phyloP scores from a whole-genome alignment of 2,113 vertebrate genomes.

The Corythornis vintsioides region DNA sequence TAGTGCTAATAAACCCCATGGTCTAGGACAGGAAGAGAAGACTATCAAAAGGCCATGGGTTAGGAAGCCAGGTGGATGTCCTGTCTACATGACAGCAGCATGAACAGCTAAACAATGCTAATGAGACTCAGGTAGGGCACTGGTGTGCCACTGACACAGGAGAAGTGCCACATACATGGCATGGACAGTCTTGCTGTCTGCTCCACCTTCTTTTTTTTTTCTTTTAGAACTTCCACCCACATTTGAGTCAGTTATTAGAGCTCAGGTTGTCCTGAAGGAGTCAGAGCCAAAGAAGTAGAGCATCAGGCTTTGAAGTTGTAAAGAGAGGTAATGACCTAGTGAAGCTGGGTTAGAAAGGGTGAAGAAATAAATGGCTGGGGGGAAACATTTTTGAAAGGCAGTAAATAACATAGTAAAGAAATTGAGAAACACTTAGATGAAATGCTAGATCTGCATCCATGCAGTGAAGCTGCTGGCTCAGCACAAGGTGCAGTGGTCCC shows the following conservation, averaged over 20 bases:
- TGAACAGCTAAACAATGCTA: accelerated
- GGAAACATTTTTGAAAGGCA: neutral
- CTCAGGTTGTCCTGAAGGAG: neutral
- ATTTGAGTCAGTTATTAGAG: neutral
- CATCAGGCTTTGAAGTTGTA: neutral
- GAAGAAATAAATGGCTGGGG: neutral
- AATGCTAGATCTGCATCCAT: neutral
- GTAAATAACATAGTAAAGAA: neutral
- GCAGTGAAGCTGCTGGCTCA: neutral
- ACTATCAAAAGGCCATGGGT: neutral
- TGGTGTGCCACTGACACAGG: neutral
- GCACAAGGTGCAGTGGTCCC: neutral
- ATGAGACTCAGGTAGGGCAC: neutral
- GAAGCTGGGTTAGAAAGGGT: neutral
- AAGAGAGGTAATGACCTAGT: neutral
- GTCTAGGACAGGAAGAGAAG: neutral
- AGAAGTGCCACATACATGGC: neutral
- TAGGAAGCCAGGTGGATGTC: neutral
- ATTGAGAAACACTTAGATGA: neutral
- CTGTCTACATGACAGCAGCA: neutral
- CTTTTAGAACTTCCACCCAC: neutral
- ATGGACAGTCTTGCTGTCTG: neutral
- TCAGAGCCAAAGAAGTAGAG: neutral
- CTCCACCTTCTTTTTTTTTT: neutral
- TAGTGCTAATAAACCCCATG: neutral